Conservation (phyloP, 2,888 invertebrate genomes). For the Dicranocentrus wangi region DNA sequence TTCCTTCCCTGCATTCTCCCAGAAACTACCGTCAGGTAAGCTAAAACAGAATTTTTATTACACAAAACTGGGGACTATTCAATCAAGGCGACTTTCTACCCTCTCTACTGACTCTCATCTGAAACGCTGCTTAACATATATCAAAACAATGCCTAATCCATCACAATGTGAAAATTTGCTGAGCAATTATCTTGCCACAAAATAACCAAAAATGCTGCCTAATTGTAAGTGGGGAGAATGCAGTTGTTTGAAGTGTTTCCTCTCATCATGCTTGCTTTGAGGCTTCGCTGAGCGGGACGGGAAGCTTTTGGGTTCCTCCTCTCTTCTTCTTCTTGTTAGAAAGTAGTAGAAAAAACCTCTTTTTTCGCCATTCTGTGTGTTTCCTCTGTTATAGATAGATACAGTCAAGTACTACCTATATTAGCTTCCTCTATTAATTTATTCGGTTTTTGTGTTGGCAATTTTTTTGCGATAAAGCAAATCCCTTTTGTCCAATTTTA, state of each 20-base stretch:
- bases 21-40: conserved; percentile 72
- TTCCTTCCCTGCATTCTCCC: conserved; percentile 73
- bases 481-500: neutral
- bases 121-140: conserved; percentile 2
- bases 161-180: conserved; percentile 20
- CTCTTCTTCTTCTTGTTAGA: conserved; percentile 5
- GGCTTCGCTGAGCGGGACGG: conserved; percentile 26
- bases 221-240: conserved; percentile 69
- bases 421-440: neutral
- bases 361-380: neutral
- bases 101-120: conserved; percentile 35
- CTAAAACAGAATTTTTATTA: conserved; percentile 20
- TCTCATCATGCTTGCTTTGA: conserved; percentile 15
- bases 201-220: conserved; percentile 23
- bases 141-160: conserved; percentile 24
- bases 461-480: no score
- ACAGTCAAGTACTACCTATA: neutral
- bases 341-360: neutral
- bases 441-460: conserved; percentile 1
- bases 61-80: conserved; percentile 29
- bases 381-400: neutral
- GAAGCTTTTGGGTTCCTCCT: conserved; percentile 23
- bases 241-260: conserved; percentile 69
- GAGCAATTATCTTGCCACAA: conserved; percentile 20
- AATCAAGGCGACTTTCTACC: conserved; percentile 41